These are phyloP conservation scores for Notechis scutatus DNA, from an alignment of 2,113 vertebrate species.

Conservation along the genomic window DNA sequence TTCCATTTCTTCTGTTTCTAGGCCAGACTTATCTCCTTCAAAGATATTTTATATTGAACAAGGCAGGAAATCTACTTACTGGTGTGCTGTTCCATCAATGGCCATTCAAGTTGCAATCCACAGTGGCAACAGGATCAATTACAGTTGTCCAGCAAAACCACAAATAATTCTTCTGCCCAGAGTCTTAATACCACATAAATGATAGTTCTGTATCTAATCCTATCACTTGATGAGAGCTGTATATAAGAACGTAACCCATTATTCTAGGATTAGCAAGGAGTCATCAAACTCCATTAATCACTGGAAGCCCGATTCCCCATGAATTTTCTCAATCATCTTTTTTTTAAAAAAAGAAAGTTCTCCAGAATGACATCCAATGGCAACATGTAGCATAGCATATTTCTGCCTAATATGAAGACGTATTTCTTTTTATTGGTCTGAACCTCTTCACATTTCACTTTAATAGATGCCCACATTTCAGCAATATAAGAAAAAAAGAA, in stretches of 20 bases:
- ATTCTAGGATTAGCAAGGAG: neutral
- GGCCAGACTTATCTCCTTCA: neutral
- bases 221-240: neutral
- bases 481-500: neutral
- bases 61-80: neutral
- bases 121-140: neutral
- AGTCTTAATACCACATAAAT: neutral
- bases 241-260: neutral
- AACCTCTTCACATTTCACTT: neutral
- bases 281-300: neutral
- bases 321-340: neutral
- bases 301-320: neutral
- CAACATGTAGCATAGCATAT: neutral
- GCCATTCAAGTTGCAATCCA: neutral
- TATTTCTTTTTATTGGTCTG: neutral
- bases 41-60: neutral
- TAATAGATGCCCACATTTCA: neutral
- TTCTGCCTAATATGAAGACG: neutral
- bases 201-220: neutral
- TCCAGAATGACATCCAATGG: neutral
- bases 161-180: neutral
- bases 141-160: neutral
- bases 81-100: neutral
- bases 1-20: neutral
- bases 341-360: neutral